phyloP scores from a whole-genome alignment of 2,113 vertebrate species.

The Chaetops frenatus region DNA sequence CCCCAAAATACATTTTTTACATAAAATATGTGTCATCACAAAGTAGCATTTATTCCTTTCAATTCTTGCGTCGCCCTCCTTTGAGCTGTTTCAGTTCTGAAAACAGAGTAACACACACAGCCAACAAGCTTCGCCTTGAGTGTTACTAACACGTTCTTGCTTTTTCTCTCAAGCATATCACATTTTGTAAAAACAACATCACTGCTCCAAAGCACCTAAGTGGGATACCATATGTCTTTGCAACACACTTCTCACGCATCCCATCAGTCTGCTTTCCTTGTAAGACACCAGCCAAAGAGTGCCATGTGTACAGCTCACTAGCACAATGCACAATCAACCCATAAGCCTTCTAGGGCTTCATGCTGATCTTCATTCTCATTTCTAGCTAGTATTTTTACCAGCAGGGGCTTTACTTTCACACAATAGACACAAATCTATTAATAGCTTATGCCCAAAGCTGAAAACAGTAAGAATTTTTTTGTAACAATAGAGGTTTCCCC shows the following conservation, averaged over 20 bases:
- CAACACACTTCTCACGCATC: background rate
- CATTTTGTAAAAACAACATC: background rate
- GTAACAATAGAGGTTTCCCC: background rate
- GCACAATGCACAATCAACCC: background rate
- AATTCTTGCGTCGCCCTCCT: background rate
- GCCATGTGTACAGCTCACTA: constrained; percentile 8
- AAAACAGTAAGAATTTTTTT: background rate
- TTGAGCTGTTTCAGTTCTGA: background rate
- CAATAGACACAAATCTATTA: background rate
- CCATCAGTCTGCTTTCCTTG: background rate
- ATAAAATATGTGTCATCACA: background rate
- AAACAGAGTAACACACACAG: background rate
- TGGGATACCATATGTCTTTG: constrained; percentile 55
- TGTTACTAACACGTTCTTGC: background rate
- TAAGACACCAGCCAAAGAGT: background rate
- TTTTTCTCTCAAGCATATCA: background rate
- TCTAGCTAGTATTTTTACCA: background rate
- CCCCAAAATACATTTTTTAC: background rate
- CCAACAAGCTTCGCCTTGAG: background rate
- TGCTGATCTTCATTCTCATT: background rate
- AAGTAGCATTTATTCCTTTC: background rate
- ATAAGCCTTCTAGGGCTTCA: background rate
- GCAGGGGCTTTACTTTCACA: background rate
- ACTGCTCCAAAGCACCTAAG: background rate
- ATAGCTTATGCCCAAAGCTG: background rate